phyloP scores from a whole-genome alignment of 1,140 invertebrate species.

The Meloidogyne chitwoodi region DNA sequence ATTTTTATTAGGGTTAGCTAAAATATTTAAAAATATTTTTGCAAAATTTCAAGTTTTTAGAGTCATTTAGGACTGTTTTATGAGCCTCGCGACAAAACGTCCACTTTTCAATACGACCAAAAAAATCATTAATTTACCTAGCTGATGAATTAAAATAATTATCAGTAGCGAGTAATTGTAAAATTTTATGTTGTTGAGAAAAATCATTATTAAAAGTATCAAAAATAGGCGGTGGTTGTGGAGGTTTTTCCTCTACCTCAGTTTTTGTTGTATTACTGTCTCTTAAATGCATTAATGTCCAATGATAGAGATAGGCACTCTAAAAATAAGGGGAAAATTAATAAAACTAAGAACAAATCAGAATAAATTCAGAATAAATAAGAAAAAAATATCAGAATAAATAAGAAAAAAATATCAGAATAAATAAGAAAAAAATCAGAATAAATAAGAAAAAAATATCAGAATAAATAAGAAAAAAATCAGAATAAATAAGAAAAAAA shows the following conservation, averaged over 20 bases:
- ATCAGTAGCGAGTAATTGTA: not conserved
- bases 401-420: no score
- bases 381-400: no score
- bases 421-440: no score
- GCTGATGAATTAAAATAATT: not conserved
- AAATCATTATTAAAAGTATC: not conserved
- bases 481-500: no score
- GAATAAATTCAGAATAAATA: not conserved
- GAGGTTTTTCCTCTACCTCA: not conserved
- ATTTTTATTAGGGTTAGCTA: not conserved
- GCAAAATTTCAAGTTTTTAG: not conserved
- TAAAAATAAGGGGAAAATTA: not conserved
- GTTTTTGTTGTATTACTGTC: not conserved
- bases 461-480: not conserved
- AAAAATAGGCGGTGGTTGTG: not conserved
- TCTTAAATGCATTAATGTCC: not conserved
- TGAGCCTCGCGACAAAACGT: no score
- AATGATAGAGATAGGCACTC: constrained; percentile 16
- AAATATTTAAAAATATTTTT: not conserved
- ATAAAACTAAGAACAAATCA: not conserved
- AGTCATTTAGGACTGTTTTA: no score
- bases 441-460: no score
- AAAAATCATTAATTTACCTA: not conserved
- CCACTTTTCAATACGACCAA: no score
- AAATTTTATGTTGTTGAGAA: not conserved